phyloP scores from a whole-genome alignment of 2,113 vertebrate species.

The Junco hyemalis region DNA sequence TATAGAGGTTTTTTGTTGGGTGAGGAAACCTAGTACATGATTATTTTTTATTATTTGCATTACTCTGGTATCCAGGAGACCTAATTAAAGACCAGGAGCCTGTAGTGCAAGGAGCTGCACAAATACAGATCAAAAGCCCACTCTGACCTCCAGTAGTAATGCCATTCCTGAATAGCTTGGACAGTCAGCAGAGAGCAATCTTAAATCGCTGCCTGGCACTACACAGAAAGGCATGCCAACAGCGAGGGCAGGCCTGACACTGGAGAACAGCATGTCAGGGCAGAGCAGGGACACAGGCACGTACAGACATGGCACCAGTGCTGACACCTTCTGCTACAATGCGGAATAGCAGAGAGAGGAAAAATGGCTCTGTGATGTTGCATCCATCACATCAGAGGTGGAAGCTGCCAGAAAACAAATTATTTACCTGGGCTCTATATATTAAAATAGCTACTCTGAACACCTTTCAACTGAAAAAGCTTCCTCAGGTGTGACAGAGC shows the following conservation, averaged over 20 bases:
- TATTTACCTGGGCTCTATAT: neutral
- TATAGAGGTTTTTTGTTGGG: neutral
- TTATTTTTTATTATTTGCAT: constrained; percentile 14
- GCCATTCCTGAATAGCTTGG: neutral
- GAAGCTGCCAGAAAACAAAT: neutral
- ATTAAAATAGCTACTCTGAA: neutral
- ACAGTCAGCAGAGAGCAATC: neutral
- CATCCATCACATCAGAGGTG: neutral
- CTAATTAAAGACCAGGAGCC: neutral
- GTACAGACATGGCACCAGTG: neutral
- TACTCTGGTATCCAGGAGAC: neutral
- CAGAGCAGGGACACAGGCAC: neutral
- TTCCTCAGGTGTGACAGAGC: neutral
- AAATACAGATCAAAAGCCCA: neutral
- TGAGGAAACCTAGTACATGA: neutral
- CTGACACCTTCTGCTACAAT: constrained; percentile 50
- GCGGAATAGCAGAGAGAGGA: neutral
- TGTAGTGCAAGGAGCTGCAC: neutral
- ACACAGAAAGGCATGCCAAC: neutral
- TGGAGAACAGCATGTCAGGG: neutral
- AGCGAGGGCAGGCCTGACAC: neutral
- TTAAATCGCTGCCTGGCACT: neutral
- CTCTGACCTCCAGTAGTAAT: neutral
- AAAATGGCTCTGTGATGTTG: neutral
- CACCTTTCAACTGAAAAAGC: neutral